Conservation (phyloP, 2,113 vertebrate genomes). For the Myocastor coypus region DNA sequence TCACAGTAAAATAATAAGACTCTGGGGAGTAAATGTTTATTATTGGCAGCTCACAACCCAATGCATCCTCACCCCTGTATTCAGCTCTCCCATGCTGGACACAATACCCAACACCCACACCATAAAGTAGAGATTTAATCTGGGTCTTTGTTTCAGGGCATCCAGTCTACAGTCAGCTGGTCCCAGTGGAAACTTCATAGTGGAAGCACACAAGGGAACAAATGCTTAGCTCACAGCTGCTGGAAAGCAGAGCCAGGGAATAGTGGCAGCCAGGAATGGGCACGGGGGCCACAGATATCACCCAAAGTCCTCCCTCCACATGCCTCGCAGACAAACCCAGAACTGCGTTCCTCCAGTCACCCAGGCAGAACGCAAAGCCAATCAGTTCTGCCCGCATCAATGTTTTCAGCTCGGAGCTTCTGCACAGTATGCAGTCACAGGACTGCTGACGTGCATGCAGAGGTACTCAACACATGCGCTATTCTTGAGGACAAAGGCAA, state of each 20-base stretch:
- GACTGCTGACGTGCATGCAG: neutral
- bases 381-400: neutral
- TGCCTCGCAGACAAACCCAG: neutral
- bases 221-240: neutral
- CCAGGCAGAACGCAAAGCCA: neutral
- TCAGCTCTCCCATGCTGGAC: neutral
- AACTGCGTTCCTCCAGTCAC: neutral
- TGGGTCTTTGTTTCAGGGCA: neutral
- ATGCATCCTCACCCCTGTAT: neutral
- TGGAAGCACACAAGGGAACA: neutral
- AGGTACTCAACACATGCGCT: neutral
- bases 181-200: neutral
- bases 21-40: neutral
- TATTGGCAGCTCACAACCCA: neutral
- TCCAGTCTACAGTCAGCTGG: neutral
- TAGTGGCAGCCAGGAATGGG: too few species aligned
- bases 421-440: neutral
- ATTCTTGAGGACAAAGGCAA: constrained; percentile 59
- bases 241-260: neutral
- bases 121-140: neutral
- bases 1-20: neutral
- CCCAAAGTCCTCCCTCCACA: neutral
- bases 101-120: neutral
- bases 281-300: neutral
- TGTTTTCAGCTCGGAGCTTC: neutral